phyloP scores from a whole-genome alignment of 2,113 vertebrate species.

The Ciconia maguari region DNA sequence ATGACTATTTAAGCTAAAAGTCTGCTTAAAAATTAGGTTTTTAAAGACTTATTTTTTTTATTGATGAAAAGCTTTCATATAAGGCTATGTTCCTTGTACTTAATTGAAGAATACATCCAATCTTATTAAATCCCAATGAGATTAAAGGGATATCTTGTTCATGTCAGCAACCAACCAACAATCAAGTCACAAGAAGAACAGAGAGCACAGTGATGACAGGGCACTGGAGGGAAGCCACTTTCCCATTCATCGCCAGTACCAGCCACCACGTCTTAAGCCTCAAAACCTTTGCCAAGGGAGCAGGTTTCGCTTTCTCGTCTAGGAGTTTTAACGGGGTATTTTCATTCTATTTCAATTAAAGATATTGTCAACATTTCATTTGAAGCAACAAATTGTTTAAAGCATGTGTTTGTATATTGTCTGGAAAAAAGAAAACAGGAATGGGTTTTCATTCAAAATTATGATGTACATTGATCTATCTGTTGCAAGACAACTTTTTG shows the following conservation, averaged over 20 bases:
- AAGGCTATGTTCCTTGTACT: not conserved
- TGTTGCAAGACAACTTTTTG: not conserved
- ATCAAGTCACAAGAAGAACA: not conserved
- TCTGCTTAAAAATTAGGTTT: not conserved
- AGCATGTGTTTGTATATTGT: not conserved
- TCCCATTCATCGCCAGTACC: not conserved
- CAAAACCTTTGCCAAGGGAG: not conserved
- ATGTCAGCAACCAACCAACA: not conserved
- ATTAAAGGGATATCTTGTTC: not conserved
- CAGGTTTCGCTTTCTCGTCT: not conserved
- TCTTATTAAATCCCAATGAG: not conserved
- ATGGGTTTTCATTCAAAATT: not conserved
- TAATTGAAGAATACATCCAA: not conserved
- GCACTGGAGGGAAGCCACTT: not conserved
- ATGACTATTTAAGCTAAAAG: not conserved
- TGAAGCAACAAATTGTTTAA: not conserved
- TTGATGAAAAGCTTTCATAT: not conserved
- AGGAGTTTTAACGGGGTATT: not conserved
- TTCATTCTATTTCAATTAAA: not conserved
- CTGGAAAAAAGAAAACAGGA: not conserved
- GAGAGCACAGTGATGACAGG: not conserved
- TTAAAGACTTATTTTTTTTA: not conserved
- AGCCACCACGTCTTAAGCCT: not conserved
- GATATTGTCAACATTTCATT: not conserved
- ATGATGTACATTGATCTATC: not conserved